Percentiles rank a stretch among this genome's conserved stretches.
Evolutionary conservation across 2,113 vertebrate species (phyloP).

Genomic region (Grallaria varia): DNA sequence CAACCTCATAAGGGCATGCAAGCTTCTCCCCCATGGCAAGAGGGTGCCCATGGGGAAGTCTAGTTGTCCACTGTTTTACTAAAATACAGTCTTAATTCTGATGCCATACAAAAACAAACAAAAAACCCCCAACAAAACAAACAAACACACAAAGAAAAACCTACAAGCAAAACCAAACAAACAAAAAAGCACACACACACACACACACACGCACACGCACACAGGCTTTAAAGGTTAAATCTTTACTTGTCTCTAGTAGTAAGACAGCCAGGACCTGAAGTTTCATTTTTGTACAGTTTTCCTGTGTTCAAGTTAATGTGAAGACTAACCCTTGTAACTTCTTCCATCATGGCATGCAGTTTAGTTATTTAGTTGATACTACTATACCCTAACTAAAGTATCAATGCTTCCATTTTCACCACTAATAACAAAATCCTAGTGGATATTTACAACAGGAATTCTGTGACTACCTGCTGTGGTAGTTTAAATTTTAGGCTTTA

Average conservation of each 20-base stretch:
- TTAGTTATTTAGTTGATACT: neutral
- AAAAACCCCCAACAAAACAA: too few relatives aligned
- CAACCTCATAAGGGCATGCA: too few relatives aligned
- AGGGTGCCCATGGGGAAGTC: too few relatives aligned
- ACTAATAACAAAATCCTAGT: neutral
- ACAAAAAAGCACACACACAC: too few relatives aligned
- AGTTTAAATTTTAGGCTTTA: too few relatives aligned
- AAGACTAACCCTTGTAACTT: neutral
- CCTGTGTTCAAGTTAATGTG: neutral
- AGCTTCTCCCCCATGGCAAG: too few relatives aligned
- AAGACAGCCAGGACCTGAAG: neutral
- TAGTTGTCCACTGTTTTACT: neutral
- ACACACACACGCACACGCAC: too few relatives aligned
- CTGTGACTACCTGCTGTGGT: neutral
- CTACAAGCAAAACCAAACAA: too few relatives aligned
- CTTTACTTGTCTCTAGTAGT: neutral
- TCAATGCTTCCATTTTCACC: neutral
- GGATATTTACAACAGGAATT: neutral
- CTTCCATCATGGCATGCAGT: neutral
- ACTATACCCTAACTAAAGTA: neutral
- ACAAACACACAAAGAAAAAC: too few relatives aligned
- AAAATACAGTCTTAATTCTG: neutral
- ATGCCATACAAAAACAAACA: accelerated
- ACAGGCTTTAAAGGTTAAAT: too few relatives aligned
- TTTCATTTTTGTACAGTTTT: neutral